Conservation (phyloP, 1,140 invertebrate species). For the Heliconius melpomene region DNA sequence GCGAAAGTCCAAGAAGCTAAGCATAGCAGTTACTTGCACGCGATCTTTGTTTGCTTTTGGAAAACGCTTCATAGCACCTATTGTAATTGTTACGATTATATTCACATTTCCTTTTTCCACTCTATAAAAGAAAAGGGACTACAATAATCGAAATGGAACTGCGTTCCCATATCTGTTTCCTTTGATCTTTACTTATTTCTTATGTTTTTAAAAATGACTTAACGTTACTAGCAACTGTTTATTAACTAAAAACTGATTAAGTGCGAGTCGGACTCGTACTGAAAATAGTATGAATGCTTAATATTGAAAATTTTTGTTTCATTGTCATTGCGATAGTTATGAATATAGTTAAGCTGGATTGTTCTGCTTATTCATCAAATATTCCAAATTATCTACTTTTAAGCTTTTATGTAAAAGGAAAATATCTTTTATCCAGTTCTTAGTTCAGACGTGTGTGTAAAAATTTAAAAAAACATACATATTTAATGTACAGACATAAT, state of each 20-base stretch:
- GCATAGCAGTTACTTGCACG: conserved; percentile 56
- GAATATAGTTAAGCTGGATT: too few relatives aligned
- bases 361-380: too few relatives aligned
- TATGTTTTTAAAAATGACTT: background rate
- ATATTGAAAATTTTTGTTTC: too few relatives aligned
- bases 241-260: background rate
- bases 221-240: background rate
- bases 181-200: background rate
- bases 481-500: too few relatives aligned
- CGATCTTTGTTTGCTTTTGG: conserved; percentile 50
- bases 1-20: conserved; percentile 48
- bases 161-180: background rate
- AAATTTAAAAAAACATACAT: too few relatives aligned
- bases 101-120: conserved; percentile 4
- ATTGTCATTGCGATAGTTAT: too few relatives aligned
- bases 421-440: too few relatives aligned
- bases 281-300: too few relatives aligned
- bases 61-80: conserved; percentile 26
- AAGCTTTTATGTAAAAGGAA: too few relatives aligned
- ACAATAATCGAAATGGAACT: background rate
- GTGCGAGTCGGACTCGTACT: too few relatives aligned
- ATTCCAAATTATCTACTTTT: too few relatives aligned
- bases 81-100: conserved; percentile 14
- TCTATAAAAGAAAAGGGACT: background rate
- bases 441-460: too few relatives aligned